Evolutionary conservation across 2,888 invertebrate species (phyloP).

Genomic region (Cheilosia pagana): DNA sequence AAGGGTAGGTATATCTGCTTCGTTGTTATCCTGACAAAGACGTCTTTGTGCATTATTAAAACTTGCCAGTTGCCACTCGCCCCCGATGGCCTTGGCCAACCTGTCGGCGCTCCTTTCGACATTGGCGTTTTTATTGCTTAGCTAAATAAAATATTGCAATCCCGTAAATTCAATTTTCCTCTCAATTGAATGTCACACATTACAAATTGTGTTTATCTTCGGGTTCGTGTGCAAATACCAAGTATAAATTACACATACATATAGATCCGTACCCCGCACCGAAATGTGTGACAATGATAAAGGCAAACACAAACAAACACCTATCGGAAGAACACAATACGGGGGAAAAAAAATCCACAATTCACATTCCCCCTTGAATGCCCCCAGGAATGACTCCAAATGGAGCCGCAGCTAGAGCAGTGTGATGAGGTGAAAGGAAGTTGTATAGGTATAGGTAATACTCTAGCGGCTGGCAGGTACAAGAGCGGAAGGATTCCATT

Average conservation of each 20-base stretch:
- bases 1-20: not conserved
- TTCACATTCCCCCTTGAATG: conserved; percentile 33
- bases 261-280: conserved; percentile 47
- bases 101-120: conserved; percentile 35
- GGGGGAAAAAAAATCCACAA: conserved; percentile 50
- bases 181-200: conserved; percentile 78
- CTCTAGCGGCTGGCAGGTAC: conserved; percentile 43
- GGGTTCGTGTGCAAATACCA: conserved; percentile 73
- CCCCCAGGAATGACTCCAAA: not conserved
- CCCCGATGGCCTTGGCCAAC: conserved; percentile 7
- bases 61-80: conserved; percentile 12
- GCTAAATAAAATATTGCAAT: conserved; percentile 70
- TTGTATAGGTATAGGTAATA: not conserved
- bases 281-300: conserved; percentile 73
- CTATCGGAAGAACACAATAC: conserved; percentile 63
- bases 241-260: conserved; percentile 70
- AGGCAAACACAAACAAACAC: conserved; percentile 69
- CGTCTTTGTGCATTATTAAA: conserved; percentile 44
- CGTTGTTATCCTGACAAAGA: conserved; percentile 42
- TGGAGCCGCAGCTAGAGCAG: conserved; percentile 19
- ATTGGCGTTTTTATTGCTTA: conserved; percentile 61
- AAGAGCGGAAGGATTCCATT: conserved; percentile 60
- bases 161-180: conserved; percentile 77
- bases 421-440: conserved; percentile 21
- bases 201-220: conserved; percentile 77